These are phyloP conservation scores for Entomyzon cyanotis DNA, from an alignment of 2,113 vertebrate species.

Conservation along the genomic window DNA sequence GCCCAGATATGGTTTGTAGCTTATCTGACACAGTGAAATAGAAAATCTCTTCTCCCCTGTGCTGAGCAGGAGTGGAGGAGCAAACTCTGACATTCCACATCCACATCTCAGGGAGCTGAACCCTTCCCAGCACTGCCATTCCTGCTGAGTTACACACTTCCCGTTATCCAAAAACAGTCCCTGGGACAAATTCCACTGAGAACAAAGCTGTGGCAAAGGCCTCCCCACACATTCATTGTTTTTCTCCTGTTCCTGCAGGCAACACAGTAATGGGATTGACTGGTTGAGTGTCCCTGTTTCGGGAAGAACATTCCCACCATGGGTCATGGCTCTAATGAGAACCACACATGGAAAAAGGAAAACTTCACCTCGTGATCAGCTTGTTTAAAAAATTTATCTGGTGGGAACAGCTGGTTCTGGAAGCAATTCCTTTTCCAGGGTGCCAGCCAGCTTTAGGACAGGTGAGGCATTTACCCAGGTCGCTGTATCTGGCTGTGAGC, in stretches of 20 bases:
- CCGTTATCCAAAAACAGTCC: background rate
- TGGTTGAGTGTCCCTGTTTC: background rate
- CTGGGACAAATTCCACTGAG: background rate
- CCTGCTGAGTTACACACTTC: background rate
- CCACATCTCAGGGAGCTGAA: background rate
- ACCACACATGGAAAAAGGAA: background rate
- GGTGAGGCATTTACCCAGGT: constrained; percentile 60
- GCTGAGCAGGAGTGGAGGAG: background rate
- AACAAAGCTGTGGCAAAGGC: background rate
- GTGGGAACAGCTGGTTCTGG: background rate
- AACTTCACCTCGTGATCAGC: background rate
- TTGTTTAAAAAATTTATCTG: background rate
- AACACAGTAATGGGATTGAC: background rate
- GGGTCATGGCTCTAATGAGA: background rate
- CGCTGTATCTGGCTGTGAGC: constrained; percentile 71
- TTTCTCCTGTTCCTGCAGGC: background rate
- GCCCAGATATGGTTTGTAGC: background rate
- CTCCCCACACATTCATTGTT: background rate
- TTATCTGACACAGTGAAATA: background rate
- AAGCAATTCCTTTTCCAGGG: background rate
- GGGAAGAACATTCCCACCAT: background rate
- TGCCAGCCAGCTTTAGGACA: background rate
- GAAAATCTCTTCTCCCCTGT: background rate
- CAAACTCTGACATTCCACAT: background rate
- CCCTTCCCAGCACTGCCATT: background rate